Evolutionary conservation across 1,140 invertebrate species (phyloP), one percentile per base, ranked within the genome.

Genomic region (Drosophila nigromelanica): DNA sequence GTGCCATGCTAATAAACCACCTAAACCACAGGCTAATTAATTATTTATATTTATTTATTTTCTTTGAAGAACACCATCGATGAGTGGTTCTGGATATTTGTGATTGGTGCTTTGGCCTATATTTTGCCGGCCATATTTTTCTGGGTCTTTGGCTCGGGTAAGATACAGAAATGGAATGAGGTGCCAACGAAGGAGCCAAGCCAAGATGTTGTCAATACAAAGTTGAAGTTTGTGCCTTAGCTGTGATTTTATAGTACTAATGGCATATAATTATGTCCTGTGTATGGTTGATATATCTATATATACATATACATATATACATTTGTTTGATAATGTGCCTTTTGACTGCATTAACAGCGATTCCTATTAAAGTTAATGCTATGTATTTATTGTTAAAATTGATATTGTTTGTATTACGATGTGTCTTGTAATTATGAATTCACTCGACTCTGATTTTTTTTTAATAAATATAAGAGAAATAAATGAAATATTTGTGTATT

Each of bases 61-160:
- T 1, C 1, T 30, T 45, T 5, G 1, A 91, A 97, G 96, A 95
- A 96, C 86, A 95, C 95, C 1, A 93, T 96, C 24, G 94, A 94
- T 61, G 94, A 96, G 78, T 98, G 97, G 97, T 94, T 95, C 37
- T 93, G 94, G 21, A 94, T 97, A 42, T 97, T 97, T 86, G 94
- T 95, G 77, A 95, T 96, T 24, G 95, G 95, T 2, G 94, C 95
- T 1, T 93, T 91, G 4, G 93, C 96, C 1, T 97, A 97, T 77
- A 92, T 94, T 11, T 93, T 95, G 0, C 94, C 95, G 4, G 95
- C 95, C 1, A 10, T 95, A 11, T 92, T 95, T 30, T 96, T 95
- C 89, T 95, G 95, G 89, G 33, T 95, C 1, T 95, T 95, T 42
- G 95, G 95, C 12, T 95, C 95, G 0, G 94, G 93, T 0, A 93